Evolutionary conservation across 2,113 vertebrate genomes (phyloP).

Genomic region (Loxodonta africana): DNA sequence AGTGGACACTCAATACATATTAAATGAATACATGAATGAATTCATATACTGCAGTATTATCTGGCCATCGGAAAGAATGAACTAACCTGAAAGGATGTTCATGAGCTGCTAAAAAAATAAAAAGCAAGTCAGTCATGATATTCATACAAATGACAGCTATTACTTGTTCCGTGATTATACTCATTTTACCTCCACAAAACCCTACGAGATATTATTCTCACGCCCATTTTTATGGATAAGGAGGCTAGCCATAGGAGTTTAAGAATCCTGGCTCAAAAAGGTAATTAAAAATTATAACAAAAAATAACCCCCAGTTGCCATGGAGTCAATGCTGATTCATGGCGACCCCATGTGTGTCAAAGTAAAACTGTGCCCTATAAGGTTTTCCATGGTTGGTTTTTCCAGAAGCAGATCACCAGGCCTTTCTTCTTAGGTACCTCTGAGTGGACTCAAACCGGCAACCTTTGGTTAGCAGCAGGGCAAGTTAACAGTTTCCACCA

Average conservation of each 20-base stretch:
- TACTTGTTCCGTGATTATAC: not conserved
- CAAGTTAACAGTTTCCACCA: too few species aligned
- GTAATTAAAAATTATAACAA: too few species aligned
- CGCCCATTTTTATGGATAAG: not conserved
- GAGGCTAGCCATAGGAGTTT: not conserved
- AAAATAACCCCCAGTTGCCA: not conserved
- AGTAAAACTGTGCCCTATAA: too few species aligned
- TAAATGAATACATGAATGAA: not conserved
- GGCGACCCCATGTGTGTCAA: too few species aligned
- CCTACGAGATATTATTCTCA: not conserved
- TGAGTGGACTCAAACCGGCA: too few species aligned
- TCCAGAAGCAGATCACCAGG: too few species aligned
- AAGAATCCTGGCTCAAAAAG: not conserved
- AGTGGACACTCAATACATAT: not conserved
- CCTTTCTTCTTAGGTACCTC: too few species aligned
- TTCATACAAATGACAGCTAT: not conserved
- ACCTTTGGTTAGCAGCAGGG: too few species aligned
- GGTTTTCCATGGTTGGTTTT: too few species aligned
- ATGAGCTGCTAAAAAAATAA: not conserved
- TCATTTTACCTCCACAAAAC: not conserved
- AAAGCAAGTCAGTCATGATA: not conserved
- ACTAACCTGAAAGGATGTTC: not conserved
- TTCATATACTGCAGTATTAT: not conserved
- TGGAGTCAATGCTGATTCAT: too few species aligned
- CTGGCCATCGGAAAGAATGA: not conserved